phyloP scores from a whole-genome alignment of 2,113 vertebrate species.

The Callipepla squamata region DNA sequence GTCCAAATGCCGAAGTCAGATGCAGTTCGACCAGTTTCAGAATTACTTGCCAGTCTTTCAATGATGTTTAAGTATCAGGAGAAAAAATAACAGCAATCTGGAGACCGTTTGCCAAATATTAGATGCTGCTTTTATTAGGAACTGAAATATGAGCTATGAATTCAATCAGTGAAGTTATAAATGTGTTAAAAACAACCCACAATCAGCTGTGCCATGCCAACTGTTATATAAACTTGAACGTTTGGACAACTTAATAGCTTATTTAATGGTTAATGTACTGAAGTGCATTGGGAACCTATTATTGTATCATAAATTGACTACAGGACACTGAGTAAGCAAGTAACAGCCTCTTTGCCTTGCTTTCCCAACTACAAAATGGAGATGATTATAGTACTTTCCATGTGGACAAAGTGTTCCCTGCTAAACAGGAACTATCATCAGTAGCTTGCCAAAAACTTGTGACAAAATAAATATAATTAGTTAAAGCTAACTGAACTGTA shows the following conservation, averaged over 20 bases:
- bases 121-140: background rate
- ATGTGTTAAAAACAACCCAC: background rate
- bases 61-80: conserved; percentile 9
- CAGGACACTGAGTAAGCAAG: background rate
- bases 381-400: background rate
- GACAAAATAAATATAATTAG: background rate
- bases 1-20: conserved; percentile 38
- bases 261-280: background rate
- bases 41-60: conserved; percentile 29
- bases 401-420: background rate
- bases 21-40: conserved; percentile 18
- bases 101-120: background rate
- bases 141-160: background rate
- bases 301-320: background rate
- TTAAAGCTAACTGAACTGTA: background rate
- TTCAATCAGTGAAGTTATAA: background rate
- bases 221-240: background rate
- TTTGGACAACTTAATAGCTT: background rate
- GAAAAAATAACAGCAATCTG: conserved; percentile 20
- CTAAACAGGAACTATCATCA: background rate
- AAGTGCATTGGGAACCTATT: background rate
- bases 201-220: background rate
- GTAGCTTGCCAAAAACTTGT: background rate
- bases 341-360: background rate
- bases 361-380: background rate